Evolutionary conservation across 2,888 invertebrate genomes (phyloP), one percentile per base, ranked within the genome.

Genomic region (Polylopha cassiicola): DNA sequence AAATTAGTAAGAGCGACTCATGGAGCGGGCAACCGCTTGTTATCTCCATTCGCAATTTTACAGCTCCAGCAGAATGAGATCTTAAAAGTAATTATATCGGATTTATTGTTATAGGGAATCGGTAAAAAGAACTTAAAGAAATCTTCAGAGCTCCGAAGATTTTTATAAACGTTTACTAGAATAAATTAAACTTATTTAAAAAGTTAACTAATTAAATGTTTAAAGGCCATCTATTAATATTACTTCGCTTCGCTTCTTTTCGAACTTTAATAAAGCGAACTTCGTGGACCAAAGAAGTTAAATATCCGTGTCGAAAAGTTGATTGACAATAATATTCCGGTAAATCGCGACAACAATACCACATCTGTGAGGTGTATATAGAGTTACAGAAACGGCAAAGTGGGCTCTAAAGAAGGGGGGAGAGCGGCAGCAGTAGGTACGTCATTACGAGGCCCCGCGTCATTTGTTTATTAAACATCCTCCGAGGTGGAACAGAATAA

Each of bases 401-500:
- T 73, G 65, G 66, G 61, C 58, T 67, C 59, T 65, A 65, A 62
- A 67, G 72, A 66, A 57, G 51, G 58, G 44, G 53, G 55, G 55
- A 53, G 55, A 61, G 61, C 63, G 66, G 62, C 61, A 64, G 60
- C 59, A 56, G 65, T 61, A 66, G 61, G 65, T 61, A 63, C 73
- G 68, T 75, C 79, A 76, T 81, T 76, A 75, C 68, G 64, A 65
- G 60, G 66, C 65, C 75, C 73, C 73, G 75, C 77, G 73, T 81
- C 81, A 81, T 82, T 81, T 81, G 82, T 81, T 81, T 81, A 81
- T 80, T 77, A 82, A 82, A 78, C 80, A 78, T 74, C 76, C 78
- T 73, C 68, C 68, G 73, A 79, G 79, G 78, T 77, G 76, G 79
- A 80, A 81, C 75, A 67, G 70, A 74, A 81, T 82, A 84, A 84